These are phyloP conservation scores for Xanthorhoe spadicearia DNA, from an alignment of 2,888 invertebrate species.

Conservation along the genomic window DNA sequence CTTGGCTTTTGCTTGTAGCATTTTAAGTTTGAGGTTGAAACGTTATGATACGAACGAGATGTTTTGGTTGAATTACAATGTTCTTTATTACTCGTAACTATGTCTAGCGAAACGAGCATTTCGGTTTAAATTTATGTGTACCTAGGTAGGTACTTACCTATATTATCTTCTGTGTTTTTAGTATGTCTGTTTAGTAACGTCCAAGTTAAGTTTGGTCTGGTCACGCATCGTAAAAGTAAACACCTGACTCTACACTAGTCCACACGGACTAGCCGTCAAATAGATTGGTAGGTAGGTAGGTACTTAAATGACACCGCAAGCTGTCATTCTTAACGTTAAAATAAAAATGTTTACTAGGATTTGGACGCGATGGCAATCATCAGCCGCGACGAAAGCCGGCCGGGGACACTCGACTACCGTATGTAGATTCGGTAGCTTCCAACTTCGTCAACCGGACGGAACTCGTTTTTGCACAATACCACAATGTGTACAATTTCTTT, in stretches of 20 bases:
- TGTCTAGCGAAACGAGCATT: slow-evolving; percentile 4
- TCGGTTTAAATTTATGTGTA: background rate
- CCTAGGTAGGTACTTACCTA: no score
- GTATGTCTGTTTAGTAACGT: background rate
- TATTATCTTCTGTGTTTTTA: slow-evolving; percentile 3
- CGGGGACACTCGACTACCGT: slow-evolving; percentile 50
- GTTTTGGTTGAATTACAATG: slow-evolving; percentile 1
- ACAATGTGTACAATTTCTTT: slow-evolving; percentile 69
- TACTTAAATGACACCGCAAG: slow-evolving; percentile 66
- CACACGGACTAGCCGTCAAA: slow-evolving; percentile 55
- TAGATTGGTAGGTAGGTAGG: slow-evolving; percentile 42
- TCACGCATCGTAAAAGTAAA: slow-evolving; percentile 18
- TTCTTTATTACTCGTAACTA: background rate
- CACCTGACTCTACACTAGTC: slow-evolving; percentile 4
- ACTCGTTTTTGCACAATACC: slow-evolving; percentile 75
- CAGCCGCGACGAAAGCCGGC: slow-evolving; percentile 61
- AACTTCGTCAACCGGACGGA: slow-evolving; percentile 61
- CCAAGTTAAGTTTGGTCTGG: no score
- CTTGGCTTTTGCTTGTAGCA: background rate
- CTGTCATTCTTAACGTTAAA: slow-evolving; percentile 57
- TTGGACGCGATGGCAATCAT: slow-evolving; percentile 57
- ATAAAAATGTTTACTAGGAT: slow-evolving; percentile 57
- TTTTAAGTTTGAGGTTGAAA: background rate
- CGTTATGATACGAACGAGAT: background rate
- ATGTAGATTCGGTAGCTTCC: slow-evolving; percentile 70